phyloP scores from a whole-genome alignment of 2,888 invertebrate species.

The Volucella inanis region DNA sequence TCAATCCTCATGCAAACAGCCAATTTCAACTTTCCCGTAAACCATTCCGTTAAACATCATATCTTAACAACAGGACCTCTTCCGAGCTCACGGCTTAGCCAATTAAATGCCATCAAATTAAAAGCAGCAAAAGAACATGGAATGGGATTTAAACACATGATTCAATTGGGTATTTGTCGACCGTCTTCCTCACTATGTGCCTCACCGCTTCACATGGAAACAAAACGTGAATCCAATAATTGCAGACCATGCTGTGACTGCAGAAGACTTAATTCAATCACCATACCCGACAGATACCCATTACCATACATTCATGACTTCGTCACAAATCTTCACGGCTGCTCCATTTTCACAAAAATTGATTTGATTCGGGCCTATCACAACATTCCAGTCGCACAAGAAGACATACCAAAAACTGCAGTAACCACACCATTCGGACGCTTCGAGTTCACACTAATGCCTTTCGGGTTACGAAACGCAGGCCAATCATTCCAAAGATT shows the following conservation, averaged over 20 bases:
- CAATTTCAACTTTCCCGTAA: background rate
- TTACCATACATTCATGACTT: slow-evolving; percentile 34
- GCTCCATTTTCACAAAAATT: slow-evolving; percentile 23
- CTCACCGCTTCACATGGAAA: slow-evolving; percentile 21
- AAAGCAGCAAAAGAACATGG: no score
- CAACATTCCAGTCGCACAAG: slow-evolving; percentile 18
- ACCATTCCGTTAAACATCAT: slow-evolving; percentile 34
- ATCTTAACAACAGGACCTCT: slow-evolving; percentile 18
- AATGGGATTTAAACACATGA: slow-evolving; percentile 1
- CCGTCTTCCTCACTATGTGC: slow-evolving; percentile 42
- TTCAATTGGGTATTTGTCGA: slow-evolving; percentile 40
- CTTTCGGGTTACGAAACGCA: slow-evolving; percentile 77
- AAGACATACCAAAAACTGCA: slow-evolving; percentile 36
- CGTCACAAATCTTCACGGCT: background rate
- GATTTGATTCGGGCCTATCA: slow-evolving; percentile 25
- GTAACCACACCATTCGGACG: slow-evolving; percentile 79
- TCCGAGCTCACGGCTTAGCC: no score
- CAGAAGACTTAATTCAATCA: slow-evolving; percentile 21
- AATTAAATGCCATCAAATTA: no score
- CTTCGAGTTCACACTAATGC: slow-evolving; percentile 78
- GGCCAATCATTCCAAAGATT: slow-evolving; percentile 44
- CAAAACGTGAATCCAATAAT: slow-evolving; percentile 10
- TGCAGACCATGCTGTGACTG: slow-evolving; percentile 45
- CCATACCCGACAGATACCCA: slow-evolving; percentile 31
- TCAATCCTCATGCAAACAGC: background rate